Evolutionary conservation across 2,113 vertebrate genomes (phyloP).

Genomic region (Pionites leucogaster): DNA sequence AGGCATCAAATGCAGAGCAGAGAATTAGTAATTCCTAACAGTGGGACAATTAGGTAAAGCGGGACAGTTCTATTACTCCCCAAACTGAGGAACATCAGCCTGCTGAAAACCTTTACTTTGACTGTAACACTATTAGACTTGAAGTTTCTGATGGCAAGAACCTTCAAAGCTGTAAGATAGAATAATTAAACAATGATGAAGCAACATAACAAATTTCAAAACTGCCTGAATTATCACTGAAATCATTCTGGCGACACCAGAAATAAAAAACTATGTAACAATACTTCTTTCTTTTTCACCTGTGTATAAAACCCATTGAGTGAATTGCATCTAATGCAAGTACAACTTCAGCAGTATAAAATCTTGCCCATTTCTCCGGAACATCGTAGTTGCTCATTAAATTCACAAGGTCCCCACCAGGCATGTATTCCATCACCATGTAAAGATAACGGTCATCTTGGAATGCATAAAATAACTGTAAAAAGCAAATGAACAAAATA

Average conservation of each 20-base stretch:
- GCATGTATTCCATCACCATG: conserved; percentile 99
- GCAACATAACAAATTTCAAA: not conserved
- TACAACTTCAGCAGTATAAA: conserved; percentile 98
- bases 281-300: conserved; percentile 73
- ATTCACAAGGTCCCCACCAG: conserved; percentile 96
- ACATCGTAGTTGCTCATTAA: conserved; percentile 99
- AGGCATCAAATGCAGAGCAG: not conserved
- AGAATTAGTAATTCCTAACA: not conserved
- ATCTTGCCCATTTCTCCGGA: conserved; percentile 98
- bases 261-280: not conserved
- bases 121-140: not conserved
- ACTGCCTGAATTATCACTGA: not conserved
- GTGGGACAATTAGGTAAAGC: not conserved
- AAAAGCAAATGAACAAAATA: conserved; percentile 6
- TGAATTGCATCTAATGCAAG: conserved; percentile 97
- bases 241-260: not conserved
- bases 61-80: not conserved
- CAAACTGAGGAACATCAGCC: not conserved
- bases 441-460: conserved; percentile 98
- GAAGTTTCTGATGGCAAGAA: not conserved
- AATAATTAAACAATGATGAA: not conserved
- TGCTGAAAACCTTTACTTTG: not conserved
- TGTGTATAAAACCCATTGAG: conserved; percentile 99
- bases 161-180: not conserved
- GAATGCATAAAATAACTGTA: conserved; percentile 96